A percentile compares a stretch with the other conserved stretches of the same genome.
These are phyloP conservation scores for Watsonalla binaria DNA, from an alignment of 2,888 invertebrate genomes.

Conservation along the genomic window DNA sequence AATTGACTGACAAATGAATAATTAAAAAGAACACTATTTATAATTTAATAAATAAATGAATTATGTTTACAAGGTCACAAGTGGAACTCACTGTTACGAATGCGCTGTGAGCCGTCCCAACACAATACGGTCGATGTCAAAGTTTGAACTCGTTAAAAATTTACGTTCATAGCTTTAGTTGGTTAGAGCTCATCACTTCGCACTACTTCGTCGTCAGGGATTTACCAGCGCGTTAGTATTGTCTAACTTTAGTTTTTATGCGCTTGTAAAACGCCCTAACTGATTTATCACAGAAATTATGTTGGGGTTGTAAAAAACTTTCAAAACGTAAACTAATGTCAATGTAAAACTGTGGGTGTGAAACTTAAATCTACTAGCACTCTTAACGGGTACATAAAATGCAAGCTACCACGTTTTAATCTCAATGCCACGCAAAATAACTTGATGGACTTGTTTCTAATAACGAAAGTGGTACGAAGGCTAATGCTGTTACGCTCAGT, in stretches of 20 bases:
- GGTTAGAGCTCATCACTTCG: constrained; percentile 36
- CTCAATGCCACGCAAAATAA: not conserved
- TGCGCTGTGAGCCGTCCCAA: constrained; percentile 14
- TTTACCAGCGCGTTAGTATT: not conserved
- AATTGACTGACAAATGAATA: no score
- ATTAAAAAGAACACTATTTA: not conserved
- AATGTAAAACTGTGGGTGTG: not conserved
- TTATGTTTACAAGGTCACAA: constrained; percentile 15
- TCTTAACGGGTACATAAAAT: not conserved
- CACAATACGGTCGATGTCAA: constrained; percentile 31
- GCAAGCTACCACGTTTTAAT: not conserved
- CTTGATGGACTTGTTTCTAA: not conserved
- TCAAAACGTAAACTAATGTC: not conserved
- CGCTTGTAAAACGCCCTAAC: constrained; percentile 12
- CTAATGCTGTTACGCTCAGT: no score
- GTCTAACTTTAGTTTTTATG: constrained; percentile 14
- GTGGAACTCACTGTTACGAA: constrained; percentile 23
- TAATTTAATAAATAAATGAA: not conserved
- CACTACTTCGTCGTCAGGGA: constrained; percentile 5
- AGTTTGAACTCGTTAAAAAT: constrained; percentile 51
- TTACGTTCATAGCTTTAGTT: constrained; percentile 33
- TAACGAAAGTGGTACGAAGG: not conserved
- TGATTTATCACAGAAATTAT: constrained; percentile 1
- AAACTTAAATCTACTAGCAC: not conserved
- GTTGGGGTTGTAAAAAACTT: constrained; percentile 1